These are phyloP conservation scores for Empis livida DNA, from an alignment of 2,888 invertebrate species.

Conservation along the genomic window DNA sequence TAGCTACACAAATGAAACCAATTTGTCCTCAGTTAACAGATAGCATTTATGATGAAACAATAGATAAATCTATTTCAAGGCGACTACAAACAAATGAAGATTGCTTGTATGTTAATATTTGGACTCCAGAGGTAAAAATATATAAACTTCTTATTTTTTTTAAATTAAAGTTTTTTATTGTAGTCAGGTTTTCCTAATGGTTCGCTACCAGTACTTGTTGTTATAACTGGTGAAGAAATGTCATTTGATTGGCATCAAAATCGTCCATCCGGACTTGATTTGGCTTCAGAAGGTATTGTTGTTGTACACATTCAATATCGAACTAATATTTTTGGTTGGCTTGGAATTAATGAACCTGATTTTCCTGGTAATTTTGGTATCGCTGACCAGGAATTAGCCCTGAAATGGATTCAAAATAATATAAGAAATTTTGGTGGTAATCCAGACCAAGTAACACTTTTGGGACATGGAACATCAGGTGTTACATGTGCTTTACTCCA, in stretches of 20 bases:
- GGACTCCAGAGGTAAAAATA: slow-evolving; percentile 60
- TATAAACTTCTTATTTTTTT: too few relatives aligned
- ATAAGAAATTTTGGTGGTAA: slow-evolving; percentile 72
- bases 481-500: slow-evolving; percentile 56
- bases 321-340: slow-evolving; percentile 56
- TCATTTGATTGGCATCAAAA: slow-evolving; percentile 49
- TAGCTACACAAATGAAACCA: slow-evolving; percentile 56
- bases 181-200: slow-evolving; percentile 35
- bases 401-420: slow-evolving; percentile 65
- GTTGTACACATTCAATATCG: slow-evolving; percentile 59
- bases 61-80: slow-evolving; percentile 18
- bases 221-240: slow-evolving; percentile 41
- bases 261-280: slow-evolving; percentile 52
- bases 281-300: slow-evolving; percentile 56
- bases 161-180: too few relatives aligned
- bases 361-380: slow-evolving; percentile 72
- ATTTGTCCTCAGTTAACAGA: slow-evolving; percentile 49
- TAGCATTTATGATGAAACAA: slow-evolving; percentile 30
- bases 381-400: slow-evolving; percentile 69
- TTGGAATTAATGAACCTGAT: slow-evolving; percentile 36
- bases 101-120: slow-evolving; percentile 82
- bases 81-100: slow-evolving; percentile 45
- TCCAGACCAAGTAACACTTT: slow-evolving; percentile 59
- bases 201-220: slow-evolving; percentile 45
- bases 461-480: slow-evolving; percentile 67